Evolutionary conservation across 2,797 vertebrate genomes (phyloP).

Genomic region (Myiothlypis chrysogaster): DNA sequence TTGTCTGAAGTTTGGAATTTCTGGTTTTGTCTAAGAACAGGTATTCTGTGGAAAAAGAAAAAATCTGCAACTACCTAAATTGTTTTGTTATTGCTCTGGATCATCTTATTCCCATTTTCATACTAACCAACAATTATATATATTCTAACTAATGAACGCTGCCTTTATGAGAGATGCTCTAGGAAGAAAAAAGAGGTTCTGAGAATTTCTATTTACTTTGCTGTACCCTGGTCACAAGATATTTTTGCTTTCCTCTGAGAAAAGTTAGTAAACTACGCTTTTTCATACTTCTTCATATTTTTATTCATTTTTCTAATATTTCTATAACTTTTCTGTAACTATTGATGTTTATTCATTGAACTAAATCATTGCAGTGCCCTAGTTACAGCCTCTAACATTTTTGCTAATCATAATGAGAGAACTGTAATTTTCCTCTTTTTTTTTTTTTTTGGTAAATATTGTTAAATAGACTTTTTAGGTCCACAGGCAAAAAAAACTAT

Average conservation of each 20-base stretch:
- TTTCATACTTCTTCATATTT: not conserved
- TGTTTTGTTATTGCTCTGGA: not conserved
- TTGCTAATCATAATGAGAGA: not conserved
- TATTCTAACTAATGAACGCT: not conserved
- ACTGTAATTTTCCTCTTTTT: not conserved
- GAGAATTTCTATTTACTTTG: not conserved
- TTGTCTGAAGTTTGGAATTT: not conserved
- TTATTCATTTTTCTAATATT: not conserved
- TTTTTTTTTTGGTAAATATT: not conserved
- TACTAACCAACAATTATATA: accelerated
- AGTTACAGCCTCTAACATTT: not conserved
- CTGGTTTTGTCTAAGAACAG: not conserved
- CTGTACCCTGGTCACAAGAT: not conserved
- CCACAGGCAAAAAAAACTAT: not conserved
- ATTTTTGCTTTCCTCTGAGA: not conserved
- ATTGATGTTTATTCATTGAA: not conserved
- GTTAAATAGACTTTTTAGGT: not conserved
- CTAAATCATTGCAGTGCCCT: not conserved
- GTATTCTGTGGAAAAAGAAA: not conserved
- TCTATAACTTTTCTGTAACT: not conserved
- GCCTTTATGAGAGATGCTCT: not conserved
- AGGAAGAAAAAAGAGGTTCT: not conserved
- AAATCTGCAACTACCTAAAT: not conserved
- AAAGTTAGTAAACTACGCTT: not conserved
- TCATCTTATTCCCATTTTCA: not conserved